phyloP scores from a whole-genome alignment of 2,113 vertebrate species.

The Mastomys coucha region DNA sequence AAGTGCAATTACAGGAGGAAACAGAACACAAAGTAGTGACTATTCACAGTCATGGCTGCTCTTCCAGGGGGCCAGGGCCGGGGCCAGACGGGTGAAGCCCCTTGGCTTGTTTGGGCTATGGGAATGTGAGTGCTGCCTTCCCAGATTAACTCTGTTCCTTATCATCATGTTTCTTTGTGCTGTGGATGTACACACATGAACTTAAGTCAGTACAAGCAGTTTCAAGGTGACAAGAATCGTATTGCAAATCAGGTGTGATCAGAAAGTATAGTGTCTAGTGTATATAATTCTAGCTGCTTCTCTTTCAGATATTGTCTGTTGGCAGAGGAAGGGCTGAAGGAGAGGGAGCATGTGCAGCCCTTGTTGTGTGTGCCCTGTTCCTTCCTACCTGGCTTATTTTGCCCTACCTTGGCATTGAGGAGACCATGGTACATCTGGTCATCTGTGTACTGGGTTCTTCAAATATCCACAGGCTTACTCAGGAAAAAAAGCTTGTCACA shows the following conservation, averaged over 20 bases:
- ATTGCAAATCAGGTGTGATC: not conserved
- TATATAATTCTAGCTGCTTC: not conserved
- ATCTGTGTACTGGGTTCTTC: not conserved
- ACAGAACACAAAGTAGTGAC: conserved; percentile 33
- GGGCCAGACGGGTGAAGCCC: not conserved
- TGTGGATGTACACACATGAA: not conserved
- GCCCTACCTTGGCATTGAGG: not conserved
- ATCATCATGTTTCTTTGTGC: not conserved
- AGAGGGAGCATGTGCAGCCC: no score
- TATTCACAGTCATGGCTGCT: not conserved
- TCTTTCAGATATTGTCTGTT: not conserved
- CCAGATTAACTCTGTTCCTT: not conserved
- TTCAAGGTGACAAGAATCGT: not conserved
- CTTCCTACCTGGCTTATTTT: not conserved
- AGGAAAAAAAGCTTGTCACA: not conserved
- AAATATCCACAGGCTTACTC: not conserved
- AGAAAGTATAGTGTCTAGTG: not conserved
- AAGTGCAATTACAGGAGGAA: conserved; percentile 48
- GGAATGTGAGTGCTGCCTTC: not conserved
- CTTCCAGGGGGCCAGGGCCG: not conserved
- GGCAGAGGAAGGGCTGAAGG: not conserved
- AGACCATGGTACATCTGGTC: not conserved
- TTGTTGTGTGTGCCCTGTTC: not conserved
- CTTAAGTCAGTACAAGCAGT: not conserved
- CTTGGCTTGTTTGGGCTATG: not conserved